Evolutionary conservation across 2,113 vertebrate species (phyloP), one percentile per base, ranked within the genome.

Genomic region (Prietella phreatophila): DNA sequence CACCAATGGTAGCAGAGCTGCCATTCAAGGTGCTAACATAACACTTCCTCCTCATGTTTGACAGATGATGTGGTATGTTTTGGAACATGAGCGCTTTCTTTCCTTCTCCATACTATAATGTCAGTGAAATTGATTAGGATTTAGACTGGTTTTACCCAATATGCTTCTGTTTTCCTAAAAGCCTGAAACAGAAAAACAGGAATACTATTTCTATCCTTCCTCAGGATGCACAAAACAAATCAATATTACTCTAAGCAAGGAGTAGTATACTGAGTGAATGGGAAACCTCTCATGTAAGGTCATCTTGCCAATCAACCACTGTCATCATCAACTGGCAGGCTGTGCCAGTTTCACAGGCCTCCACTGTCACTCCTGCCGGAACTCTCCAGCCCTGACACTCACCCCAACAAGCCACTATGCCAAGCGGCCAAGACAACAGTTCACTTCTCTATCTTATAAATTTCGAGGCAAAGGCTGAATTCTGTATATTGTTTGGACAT

Each of bases 321-420:
- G 91, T 92, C 91, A 91, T 90, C 87, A 86, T 94, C 89, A 90
- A 92, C 90, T 91, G 79, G 87, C 93, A 91, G 94, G 92, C 94
- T 91, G 94, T 95, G 94, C 94, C 94, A 95, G 93, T 90, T 94
- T 94, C 93, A 92, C 90, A 78, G 90, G 36, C 89, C 89, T 60
- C 56, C 93, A 93, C 92, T 86, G 93, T 94, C 95, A 95, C 90
- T 90, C 90, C 83, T 86, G 42, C 88, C 90, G 86, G 86, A 91
- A 93, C 89, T 83, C 92, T 92, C 89, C 85, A 90, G 83, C n/a
- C 60, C 88, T 92, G 92, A 91, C 92, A 89, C 58, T n/a, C 22
- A 15, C 17, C 82, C 86, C 73, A 89, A 89, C 84, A 84, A n/a
- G 58, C 78, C 58, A 82, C 90, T 80, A 86, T 11, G 75, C 85